Conservation (phyloP, 2,113 vertebrate genomes). For the Strix aluco region DNA sequence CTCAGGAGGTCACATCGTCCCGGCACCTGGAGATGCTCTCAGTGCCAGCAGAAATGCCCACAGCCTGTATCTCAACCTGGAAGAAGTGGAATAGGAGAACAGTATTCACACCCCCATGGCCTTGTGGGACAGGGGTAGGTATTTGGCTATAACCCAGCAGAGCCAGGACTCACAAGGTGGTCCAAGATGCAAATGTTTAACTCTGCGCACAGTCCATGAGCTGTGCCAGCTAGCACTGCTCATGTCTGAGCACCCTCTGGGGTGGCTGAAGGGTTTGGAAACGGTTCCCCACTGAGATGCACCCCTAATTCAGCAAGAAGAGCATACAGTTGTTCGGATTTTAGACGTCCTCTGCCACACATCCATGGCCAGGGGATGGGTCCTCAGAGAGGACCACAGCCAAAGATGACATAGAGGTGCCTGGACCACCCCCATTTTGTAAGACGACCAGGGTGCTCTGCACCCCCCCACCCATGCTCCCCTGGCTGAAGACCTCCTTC, state of each 20-base stretch:
- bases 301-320: neutral
- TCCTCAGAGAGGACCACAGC: neutral
- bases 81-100: neutral
- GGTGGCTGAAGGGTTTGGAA: neutral
- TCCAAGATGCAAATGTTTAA: neutral
- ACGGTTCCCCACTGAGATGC: accelerated
- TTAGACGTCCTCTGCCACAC: neutral
- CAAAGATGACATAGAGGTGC: neutral
- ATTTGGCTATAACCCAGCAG: neutral
- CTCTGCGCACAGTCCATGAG: neutral
- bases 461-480: accelerated
- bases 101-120: accelerated
- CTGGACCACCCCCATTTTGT: neutral
- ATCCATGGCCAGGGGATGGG: neutral
- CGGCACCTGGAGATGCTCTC: neutral
- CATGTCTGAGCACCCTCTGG: neutral
- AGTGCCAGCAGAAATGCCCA: neutral
- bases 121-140: neutral
- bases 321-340: neutral
- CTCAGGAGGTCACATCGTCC: neutral
- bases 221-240: accelerated
- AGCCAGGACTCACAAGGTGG: neutral
- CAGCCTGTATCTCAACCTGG: neutral
- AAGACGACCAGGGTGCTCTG: neutral
- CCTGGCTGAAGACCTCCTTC: neutral